Evolutionary conservation across 2,797 vertebrate genomes (phyloP), one percentile per base, ranked within the genome.

Genomic region (Echeneis naucrates): DNA sequence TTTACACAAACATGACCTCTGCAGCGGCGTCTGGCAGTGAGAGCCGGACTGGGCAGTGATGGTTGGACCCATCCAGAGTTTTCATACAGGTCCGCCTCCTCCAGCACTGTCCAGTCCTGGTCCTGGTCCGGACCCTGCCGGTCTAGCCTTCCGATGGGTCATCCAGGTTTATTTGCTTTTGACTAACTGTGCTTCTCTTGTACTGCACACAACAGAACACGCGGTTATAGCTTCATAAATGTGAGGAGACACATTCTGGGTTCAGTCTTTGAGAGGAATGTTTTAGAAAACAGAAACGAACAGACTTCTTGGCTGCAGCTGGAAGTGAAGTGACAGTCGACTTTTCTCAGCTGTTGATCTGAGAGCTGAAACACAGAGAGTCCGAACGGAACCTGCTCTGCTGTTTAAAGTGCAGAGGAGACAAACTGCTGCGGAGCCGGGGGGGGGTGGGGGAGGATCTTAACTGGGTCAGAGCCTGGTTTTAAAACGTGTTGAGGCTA

Each of bases 131-230:
- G 2, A 0, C 16, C 35, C 26, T 32, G 38, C 38, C 42, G 2
- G 57, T 67, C 58, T 21, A 60, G 59, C 40, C 58, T 56, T 70
- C 55, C 70, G 8, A 83, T 69, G 73, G 67, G 91, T 93, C 92
- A 81, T 96, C 96, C 96, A 96, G 96, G 95, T 95, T 97, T 96
- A 96, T 95, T 94, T 94, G 90, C 87, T 75, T 92, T 91, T 93
- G 87, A 87, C 85, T 92, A 91, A 83, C 91, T 93, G 90, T 86
- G 83, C 93, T 96, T 95, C 74, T 95, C 92, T 95, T 86, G 94
- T 92, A 94, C 90, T 47, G 88, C 94, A 96, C 95, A 95, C 94
- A 92, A 93, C 94, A 93, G 65, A 77, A 77, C 62, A 50, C 30
- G 71, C 78, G 75, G 86, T 56, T 35, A 80, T 4, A 65, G 57